Base-by-base conservation (phyloP, 2,888 invertebrate genomes). In the Diarsia rubi region DNA sequence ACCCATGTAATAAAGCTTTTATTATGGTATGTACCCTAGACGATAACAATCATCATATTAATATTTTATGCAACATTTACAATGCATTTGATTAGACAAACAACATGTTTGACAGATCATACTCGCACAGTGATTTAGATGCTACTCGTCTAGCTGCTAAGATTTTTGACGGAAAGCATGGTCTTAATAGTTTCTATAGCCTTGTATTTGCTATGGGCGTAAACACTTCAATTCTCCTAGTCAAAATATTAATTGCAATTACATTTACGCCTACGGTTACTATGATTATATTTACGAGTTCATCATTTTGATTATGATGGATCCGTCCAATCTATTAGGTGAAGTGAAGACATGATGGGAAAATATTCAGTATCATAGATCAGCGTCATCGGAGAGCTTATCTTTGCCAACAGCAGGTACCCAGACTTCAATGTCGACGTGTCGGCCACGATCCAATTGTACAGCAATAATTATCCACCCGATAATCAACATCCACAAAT, bases 331-430 rank as follows among this genome's bases (percentile, higher is more conserved):
- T 78, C 60, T 67, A 65, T 74, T 83, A 73, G n/a, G 64, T 70
- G 66, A 69, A 79, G 64, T 70, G 66, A 69, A 79, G 74, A 77
- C 63, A 63, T 85, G 83, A 84, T 79, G 82, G 83, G 81, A 89
- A 90, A 90, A 92, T 91, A 93, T 93, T 90, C 87, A 81, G 78
- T 84, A 88, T 84, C 88, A 89, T 93, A 91, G 88, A 93, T 94
- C 93, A 93, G 87, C 90, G 84, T 85, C 86, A 79, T 78, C 72
- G 37, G 45, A 74, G 74, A 64, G 73, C 73, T 78, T 69, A 65
- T 87, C 89, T 89, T 85, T 94, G 93, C 92, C 93, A 89, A 88
- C 74, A 75, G 64, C 74, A 78, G 78, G 65, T 78, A 92, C 86
- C 78, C 72, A 79, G 84, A 87, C 86, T 84, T 88, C 91, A 91